Evolutionary conservation across 2,113 vertebrate species (phyloP).

Genomic region (Mixornis gularis): DNA sequence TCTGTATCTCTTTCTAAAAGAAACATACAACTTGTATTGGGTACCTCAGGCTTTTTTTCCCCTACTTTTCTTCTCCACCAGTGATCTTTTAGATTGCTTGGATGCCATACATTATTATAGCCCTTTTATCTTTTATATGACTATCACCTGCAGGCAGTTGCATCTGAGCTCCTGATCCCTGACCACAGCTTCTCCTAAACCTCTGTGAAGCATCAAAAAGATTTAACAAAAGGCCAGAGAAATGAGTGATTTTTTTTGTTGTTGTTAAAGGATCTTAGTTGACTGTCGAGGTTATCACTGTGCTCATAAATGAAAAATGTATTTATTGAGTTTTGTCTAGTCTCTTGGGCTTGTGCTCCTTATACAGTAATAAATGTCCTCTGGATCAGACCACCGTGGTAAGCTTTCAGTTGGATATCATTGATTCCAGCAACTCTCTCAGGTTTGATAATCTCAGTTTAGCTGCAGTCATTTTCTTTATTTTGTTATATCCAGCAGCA

Average conservation of each 20-base stretch:
- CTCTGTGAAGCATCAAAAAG: constrained; percentile 23
- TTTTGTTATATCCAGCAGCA: constrained; percentile 14
- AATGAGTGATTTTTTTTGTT: constrained; percentile 6
- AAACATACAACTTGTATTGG: not conserved
- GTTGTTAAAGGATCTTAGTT: not conserved
- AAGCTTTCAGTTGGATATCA: not conserved
- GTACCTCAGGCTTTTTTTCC: not conserved
- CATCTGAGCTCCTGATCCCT: constrained; percentile 48
- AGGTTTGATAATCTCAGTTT: constrained; percentile 7
- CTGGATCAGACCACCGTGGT: constrained; percentile 6
- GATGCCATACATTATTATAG: not conserved
- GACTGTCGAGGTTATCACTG: constrained; percentile 22
- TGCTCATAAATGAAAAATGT: constrained; percentile 25
- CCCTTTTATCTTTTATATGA: constrained; percentile 37
- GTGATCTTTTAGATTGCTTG: constrained; percentile 15
- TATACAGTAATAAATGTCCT: constrained; percentile 29
- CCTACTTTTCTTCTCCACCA: not conserved
- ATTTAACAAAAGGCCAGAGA: constrained; percentile 33
- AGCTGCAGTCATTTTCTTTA: constrained; percentile 32
- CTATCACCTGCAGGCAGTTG: constrained; percentile 47
- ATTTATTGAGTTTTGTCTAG: constrained; percentile 37
- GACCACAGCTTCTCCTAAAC: constrained; percentile 18
- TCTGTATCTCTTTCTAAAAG: not conserved
- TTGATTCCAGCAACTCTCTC: not conserved
- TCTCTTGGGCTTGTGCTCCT: not conserved